Evolutionary conservation across 2,888 invertebrate genomes (phyloP).

Genomic region (Osmoderma eremita): DNA sequence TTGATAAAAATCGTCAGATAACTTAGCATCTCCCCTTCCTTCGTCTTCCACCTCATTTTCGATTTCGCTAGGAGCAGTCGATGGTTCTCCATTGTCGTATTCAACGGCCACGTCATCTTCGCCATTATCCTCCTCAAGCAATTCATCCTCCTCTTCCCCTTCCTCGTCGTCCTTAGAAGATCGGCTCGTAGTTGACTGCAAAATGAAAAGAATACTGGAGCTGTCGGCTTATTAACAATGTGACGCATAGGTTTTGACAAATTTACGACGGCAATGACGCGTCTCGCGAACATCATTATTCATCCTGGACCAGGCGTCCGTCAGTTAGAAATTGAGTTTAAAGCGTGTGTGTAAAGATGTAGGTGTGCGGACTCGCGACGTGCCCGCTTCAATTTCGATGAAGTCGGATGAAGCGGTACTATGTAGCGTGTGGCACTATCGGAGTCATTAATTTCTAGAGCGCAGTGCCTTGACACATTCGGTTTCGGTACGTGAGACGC

Average conservation of each 20-base stretch:
- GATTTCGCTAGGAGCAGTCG: constrained; percentile 49
- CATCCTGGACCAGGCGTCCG: constrained; percentile 3
- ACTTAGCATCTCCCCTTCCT: constrained; percentile 50
- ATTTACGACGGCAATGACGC: constrained; percentile 13
- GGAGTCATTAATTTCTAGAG: constrained; percentile 39
- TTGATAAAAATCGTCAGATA: constrained; percentile 59
- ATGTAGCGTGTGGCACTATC: constrained; percentile 39
- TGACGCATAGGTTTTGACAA: constrained; percentile 18
- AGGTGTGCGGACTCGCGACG: not conserved
- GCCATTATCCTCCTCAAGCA: constrained; percentile 6
- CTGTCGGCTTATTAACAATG: constrained; percentile 20
- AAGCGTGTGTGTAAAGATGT: constrained; percentile 1
- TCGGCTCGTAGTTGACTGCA: constrained; percentile 23
- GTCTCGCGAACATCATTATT: constrained; percentile 11
- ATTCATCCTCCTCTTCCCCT: constrained; percentile 5
- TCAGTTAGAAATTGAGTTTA: constrained; percentile 31
- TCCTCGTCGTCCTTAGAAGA: constrained; percentile 2
- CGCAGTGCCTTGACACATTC: constrained; percentile 18
- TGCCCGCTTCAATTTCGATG: constrained; percentile 10
- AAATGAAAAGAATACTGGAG: constrained; percentile 4
- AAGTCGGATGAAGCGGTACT: constrained; percentile 13
- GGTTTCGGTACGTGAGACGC: constrained; percentile 10
- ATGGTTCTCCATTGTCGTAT: constrained; percentile 16
- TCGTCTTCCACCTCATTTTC: constrained; percentile 60
- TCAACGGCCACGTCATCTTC: constrained; percentile 17